Evolutionary conservation across 2,113 vertebrate genomes (phyloP).

Genomic region (Rhea americana): DNA sequence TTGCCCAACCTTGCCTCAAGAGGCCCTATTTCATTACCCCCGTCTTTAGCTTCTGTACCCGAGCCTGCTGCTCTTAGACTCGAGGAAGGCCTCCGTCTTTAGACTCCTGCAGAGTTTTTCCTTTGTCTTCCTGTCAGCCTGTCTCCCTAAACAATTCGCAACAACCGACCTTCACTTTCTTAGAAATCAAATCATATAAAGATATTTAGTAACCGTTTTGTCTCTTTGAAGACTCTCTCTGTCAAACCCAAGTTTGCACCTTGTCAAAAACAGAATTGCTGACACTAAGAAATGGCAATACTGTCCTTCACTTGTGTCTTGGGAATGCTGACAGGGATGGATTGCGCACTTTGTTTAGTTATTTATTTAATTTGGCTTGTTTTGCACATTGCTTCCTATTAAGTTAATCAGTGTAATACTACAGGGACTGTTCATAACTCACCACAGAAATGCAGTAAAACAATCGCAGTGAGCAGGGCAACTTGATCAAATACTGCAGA

Average conservation of each 20-base stretch:
- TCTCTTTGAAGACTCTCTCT: constrained; percentile 22
- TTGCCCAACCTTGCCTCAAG: not conserved
- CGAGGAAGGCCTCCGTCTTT: constrained; percentile 22
- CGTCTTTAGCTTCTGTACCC: not conserved
- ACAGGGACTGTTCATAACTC: constrained; percentile 22
- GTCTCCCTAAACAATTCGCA: constrained; percentile 21
- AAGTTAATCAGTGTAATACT: constrained; percentile 48
- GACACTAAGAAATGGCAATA: constrained; percentile 31
- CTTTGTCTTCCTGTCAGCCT: constrained; percentile 37
- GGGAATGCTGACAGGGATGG: constrained; percentile 39
- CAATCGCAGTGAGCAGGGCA: not conserved
- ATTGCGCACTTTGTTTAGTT: constrained; percentile 30
- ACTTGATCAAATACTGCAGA: constrained; percentile 10
- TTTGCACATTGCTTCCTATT: constrained; percentile 55
- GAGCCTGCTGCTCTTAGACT: rapidly evolving
- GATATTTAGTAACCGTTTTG: constrained; percentile 34
- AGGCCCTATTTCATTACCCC: not conserved
- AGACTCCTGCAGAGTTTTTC: rapidly evolving
- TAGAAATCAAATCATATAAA: constrained; percentile 50
- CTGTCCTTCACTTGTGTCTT: constrained; percentile 44
- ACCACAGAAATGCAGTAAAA: not conserved
- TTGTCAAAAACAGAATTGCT: constrained; percentile 39
- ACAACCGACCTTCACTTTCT: constrained; percentile 19
- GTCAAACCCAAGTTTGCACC: constrained; percentile 46
- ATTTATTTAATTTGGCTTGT: constrained; percentile 58